Percentiles rank a stretch among this genome's conserved stretches.
These are phyloP conservation scores for Cladorhizidae sp. DNA, from an alignment of 37 sponge, comb jelly and placozoan genomes.

Conservation along the genomic window DNA sequence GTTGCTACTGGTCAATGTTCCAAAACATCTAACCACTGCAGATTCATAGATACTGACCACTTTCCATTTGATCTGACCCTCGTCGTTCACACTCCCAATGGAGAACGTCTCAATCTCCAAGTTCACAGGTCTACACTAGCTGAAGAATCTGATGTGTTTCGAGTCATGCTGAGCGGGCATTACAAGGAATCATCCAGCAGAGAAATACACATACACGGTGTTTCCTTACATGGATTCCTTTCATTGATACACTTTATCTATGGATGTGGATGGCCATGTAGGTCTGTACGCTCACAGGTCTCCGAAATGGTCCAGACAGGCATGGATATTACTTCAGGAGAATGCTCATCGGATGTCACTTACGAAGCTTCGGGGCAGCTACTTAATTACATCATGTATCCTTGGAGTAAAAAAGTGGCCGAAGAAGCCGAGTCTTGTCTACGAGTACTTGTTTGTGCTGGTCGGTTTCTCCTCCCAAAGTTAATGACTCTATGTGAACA, in stretches of 20 bases:
- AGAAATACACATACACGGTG: conserved; percentile 17
- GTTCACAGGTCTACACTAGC: conserved; percentile 36
- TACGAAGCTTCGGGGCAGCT: background rate
- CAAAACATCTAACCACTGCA: conserved; percentile 4
- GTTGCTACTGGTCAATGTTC: background rate
- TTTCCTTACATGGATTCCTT: conserved; percentile 20
- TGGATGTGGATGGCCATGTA: conserved; percentile 65
- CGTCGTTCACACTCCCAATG: background rate
- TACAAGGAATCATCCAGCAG: conserved; percentile 35
- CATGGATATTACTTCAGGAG: background rate
- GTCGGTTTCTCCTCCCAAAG: conserved; percentile 23
- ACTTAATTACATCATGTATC: background rate
- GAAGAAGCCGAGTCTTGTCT: conserved; percentile 17
- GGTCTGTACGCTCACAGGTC: background rate
- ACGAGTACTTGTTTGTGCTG: conserved; percentile 44
- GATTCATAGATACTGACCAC: conserved; percentile 54
- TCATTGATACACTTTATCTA: conserved; percentile 61
- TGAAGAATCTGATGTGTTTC: conserved; percentile 65
- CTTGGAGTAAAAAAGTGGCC: background rate
- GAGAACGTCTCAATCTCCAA: background rate
- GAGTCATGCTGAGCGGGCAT: conserved; percentile 56
- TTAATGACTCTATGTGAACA: conserved; percentile 38
- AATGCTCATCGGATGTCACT: too few relatives aligned
- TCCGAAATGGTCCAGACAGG: background rate
- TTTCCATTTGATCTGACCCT: conserved; percentile 47